A percentile compares a stretch with the other conserved stretches of the same genome.
Conservation (phyloP, 1,140 invertebrate genomes). For the Atta cephalotes region DNA sequence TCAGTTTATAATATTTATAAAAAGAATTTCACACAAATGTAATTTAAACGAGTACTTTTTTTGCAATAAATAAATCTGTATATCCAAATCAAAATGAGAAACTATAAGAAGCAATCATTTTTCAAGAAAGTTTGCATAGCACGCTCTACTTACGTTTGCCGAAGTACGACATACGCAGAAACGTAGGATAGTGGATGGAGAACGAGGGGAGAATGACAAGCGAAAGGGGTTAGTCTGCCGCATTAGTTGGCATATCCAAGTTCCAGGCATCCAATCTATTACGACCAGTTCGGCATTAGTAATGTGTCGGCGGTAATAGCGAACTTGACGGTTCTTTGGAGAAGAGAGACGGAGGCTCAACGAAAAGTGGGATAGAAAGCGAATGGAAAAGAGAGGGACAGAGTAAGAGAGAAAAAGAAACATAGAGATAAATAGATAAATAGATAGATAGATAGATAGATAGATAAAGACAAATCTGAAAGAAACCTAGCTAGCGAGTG, state of each 20-base stretch:
- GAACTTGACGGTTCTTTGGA: constrained; percentile 69
- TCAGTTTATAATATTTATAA: background rate
- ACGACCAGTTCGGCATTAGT: constrained; percentile 83
- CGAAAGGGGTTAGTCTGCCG: constrained; percentile 62
- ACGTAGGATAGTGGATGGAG: background rate
- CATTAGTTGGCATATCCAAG: constrained; percentile 77
- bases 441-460: background rate
- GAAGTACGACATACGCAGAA: constrained; percentile 46
- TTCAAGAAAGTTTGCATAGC: constrained; percentile 47
- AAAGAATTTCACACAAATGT: background rate
- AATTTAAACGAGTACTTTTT: background rate
- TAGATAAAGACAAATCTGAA: background rate
- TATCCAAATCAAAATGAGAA: constrained; percentile 5
- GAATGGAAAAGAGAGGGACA: constrained; percentile 32
- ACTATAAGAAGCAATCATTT: constrained; percentile 20
- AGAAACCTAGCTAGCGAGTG: constrained; percentile 8
- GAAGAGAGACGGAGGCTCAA: constrained; percentile 53
- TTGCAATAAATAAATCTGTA: background rate
- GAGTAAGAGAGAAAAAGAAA: background rate
- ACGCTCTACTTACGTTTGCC: constrained; percentile 38
- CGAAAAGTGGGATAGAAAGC: constrained; percentile 24
- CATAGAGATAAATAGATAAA: background rate
- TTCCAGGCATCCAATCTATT: constrained; percentile 82
- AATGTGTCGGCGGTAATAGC: constrained; percentile 79
- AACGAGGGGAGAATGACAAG: constrained; percentile 53